These are phyloP conservation scores for Netelia melanura DNA, from an alignment of 2,888 invertebrate genomes.

Conservation along the genomic window DNA sequence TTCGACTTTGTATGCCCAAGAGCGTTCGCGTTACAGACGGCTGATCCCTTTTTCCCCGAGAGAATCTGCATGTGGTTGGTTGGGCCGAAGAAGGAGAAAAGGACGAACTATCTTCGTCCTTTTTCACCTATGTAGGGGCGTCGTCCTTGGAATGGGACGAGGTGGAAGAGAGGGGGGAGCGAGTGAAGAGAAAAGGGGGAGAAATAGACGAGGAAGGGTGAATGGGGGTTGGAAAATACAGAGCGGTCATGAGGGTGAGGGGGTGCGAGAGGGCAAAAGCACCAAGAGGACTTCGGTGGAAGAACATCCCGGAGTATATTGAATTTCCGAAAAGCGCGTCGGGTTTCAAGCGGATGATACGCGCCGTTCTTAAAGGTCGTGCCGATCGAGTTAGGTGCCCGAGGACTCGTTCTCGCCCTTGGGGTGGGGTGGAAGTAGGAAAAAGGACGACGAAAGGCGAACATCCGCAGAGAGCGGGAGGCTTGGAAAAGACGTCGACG, in stretches of 20 bases:
- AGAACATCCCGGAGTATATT: conserved; percentile 75
- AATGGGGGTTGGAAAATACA: not conserved
- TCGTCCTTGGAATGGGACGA: not conserved
- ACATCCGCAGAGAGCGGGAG: not conserved
- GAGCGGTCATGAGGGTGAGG: not conserved
- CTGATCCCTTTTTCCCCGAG: not conserved
- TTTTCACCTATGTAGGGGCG: not conserved
- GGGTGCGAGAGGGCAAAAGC: conserved; percentile 4
- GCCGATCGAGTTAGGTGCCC: conserved; percentile 77
- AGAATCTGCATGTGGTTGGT: conserved; percentile 6
- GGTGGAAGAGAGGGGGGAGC: not conserved
- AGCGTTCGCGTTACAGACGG: conserved; percentile 48
- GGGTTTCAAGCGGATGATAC: conserved; percentile 80
- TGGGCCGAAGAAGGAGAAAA: not conserved
- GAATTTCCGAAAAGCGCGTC: conserved; percentile 81
- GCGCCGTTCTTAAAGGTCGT: conserved; percentile 74
- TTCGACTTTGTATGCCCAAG: conserved; percentile 56
- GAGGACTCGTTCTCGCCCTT: conserved; percentile 39
- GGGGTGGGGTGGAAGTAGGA: not conserved
- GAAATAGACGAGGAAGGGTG: not conserved
- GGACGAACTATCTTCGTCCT: conserved; percentile 17
- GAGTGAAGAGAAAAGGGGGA: conserved; percentile 32
- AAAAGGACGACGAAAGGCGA: conserved; percentile 46
- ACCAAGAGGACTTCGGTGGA: conserved; percentile 59
- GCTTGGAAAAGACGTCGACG: conserved; percentile 1